These are phyloP conservation scores for Menidia beryllina DNA, from an alignment of 2,113 vertebrate genomes.

Conservation along the genomic window DNA sequence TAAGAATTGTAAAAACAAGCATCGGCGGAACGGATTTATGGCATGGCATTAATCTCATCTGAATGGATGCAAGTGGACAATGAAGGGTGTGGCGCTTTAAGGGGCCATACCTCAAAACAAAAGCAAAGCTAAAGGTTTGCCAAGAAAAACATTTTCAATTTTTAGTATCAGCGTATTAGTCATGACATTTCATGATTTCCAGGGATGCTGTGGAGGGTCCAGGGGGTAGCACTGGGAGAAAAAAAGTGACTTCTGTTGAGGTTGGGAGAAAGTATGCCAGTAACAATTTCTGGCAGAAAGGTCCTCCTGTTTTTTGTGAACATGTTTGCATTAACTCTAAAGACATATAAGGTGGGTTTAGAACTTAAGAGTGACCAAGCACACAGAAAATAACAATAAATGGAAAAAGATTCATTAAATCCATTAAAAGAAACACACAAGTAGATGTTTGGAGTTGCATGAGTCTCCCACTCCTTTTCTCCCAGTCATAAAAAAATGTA, in stretches of 20 bases:
- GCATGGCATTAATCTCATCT: conserved; percentile 42
- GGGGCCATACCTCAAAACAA: neutral
- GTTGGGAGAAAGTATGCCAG: neutral
- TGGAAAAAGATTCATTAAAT: too few relatives aligned
- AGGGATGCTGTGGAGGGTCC: neutral
- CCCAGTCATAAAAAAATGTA: neutral
- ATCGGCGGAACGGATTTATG: conserved; percentile 56
- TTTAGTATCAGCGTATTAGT: neutral
- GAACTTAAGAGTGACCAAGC: neutral
- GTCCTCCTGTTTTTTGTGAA: neutral
- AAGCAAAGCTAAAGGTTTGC: neutral
- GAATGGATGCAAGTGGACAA: conserved; percentile 22
- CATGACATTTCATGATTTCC: too few relatives aligned
- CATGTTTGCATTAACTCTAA: neutral
- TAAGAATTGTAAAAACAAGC: conserved; percentile 52
- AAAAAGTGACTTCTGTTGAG: neutral
- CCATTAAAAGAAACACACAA: too few relatives aligned
- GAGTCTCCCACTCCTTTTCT: neutral
- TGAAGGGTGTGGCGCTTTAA: conserved; percentile 5
- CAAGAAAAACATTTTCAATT: neutral
- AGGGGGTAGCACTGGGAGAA: neutral
- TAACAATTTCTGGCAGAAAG: neutral
- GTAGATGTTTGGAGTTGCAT: neutral
- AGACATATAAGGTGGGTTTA: neutral
- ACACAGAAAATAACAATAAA: neutral